Percentiles rank a stretch among this genome's conserved stretches.
Evolutionary conservation across 2,797 vertebrate species (phyloP).

Genomic region (Anguilla pacifica): DNA sequence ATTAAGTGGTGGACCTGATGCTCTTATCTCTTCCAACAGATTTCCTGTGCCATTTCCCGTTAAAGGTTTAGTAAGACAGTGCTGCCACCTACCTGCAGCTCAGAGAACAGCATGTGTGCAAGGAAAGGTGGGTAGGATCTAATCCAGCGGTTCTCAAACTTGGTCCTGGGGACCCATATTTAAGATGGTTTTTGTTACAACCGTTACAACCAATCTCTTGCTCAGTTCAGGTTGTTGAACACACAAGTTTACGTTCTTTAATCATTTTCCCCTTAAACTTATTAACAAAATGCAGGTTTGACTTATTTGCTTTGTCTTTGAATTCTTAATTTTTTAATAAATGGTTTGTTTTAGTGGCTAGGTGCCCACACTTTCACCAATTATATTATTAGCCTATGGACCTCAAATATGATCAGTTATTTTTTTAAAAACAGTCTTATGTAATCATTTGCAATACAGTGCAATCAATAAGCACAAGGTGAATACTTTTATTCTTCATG

Average conservation of each 20-base stretch:
- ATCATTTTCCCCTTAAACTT: too few species aligned
- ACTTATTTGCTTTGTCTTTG: too few species aligned
- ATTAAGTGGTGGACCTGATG: background rate
- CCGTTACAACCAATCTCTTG: background rate
- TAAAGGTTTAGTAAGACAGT: slow-evolving; percentile 56
- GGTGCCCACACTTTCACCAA: background rate
- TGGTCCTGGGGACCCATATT: background rate
- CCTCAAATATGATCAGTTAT: too few species aligned
- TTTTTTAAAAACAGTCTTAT: too few species aligned
- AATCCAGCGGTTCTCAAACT: background rate
- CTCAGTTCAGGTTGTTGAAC: background rate
- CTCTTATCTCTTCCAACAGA: slow-evolving; percentile 42
- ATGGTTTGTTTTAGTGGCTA: background rate
- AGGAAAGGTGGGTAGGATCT: slow-evolving; percentile 55
- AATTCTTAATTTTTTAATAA: too few species aligned
- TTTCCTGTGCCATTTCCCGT: slow-evolving; percentile 53
- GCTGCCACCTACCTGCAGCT: slow-evolving; percentile 61
- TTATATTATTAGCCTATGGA: background rate
- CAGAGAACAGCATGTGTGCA: slow-evolving; percentile 53
- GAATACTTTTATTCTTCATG: too few species aligned
- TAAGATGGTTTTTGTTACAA: background rate
- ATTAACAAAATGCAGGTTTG: too few species aligned
- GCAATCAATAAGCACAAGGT: too few species aligned
- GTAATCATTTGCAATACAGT: too few species aligned
- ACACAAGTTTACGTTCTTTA: background rate